Evolutionary conservation across 2,888 invertebrate species (phyloP), one percentile per base, ranked within the genome.

Genomic region (Drosophila percnosoma): DNA sequence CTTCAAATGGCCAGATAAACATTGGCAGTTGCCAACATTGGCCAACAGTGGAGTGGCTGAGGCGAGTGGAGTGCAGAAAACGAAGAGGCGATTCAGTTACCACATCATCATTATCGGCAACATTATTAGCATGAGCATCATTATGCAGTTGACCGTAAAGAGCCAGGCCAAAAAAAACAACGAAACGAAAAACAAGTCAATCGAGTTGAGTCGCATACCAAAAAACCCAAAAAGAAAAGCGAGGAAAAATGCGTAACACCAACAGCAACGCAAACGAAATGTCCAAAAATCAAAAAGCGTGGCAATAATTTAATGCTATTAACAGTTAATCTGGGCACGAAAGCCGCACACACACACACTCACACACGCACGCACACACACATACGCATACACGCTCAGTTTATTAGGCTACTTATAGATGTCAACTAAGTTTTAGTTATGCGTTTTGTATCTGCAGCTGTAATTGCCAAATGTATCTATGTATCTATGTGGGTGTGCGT

Each of bases 241-340:
- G 34, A 42, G 67, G 61, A 75, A 79, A 78, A 66, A 68, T 79
- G 79, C 73, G 75, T 78, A 68, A 58, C 58, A 67, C 52, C 54
- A 69, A 51, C n/a, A 31, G 15, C 13, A 18, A 15, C 34, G 38
- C 48, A 33, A 73, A 72, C 34, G 27, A 81, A 83, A 82, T 73
- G 72, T 27, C 82, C 63, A 60, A 81, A 85, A 85, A 77, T 82
- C 85, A 80, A 87, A 85, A 83, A 86, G 88, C 88, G 86, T 85
- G 85, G 80, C 80, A 82, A 70, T 65, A 68, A 74, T 78, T 88
- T 74, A 15, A 73, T 71, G 82, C 86, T 73, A 85, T 85, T 88
- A 85, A 85, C 88, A 71, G 86, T 83, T 86, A 82, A 88, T 86
- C 86, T 85, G 77, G 71, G 62, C 68, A 70, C 55, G 62, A 61